Base-by-base conservation (phyloP, 2,113 vertebrate species). In the Misgurnus mizolepis region DNA sequence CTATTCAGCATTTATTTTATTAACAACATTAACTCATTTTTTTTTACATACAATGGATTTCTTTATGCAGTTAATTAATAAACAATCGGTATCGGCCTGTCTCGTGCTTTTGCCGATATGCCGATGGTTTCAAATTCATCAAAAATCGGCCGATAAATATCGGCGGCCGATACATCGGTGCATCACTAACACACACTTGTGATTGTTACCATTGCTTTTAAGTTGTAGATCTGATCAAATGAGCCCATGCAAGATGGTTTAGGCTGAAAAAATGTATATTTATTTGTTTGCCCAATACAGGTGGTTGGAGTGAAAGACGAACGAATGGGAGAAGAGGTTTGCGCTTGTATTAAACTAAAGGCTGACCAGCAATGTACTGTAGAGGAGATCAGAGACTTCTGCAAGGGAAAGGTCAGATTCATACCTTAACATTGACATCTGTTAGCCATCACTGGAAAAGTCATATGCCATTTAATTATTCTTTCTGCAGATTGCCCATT, bases 301-400 rank as follows among this genome's bases (percentile, higher is more conserved):
- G 96, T 99, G 87, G 87, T 99, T 15, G 98, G 97, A 6, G 94
- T 99, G 49, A 89, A 93, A 80, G 96, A 99, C 34, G 4, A 60
- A 0, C 90, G 93, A 18, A 92, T 98, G 96, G 97, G 97, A n/a
- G 98, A 99, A 72, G 97, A 98, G 83, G 67, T 98, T 47, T 99
- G 98, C 40, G 97, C 96, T 78, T 98, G 95, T 80, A 93, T 98
- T 85, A 92, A 87, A 55, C 79, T 96, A 75, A 87, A 86, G n/a
- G 83, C 88, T 0, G 95, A 94, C 34, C 84, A 93, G 84, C 77
- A 93, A 1, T 92, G 92, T 83, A 95, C 94, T 0, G 75, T 75
- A 0, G 93, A 96, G 1, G 97, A 99, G 55, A 89, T 99, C 67
- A 95, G 87, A 88, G 88, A 87, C 34, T 98, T 90, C 92, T 99